Evolutionary conservation across 2,797 vertebrate species (phyloP).

Genomic region (Dicrostonyx torquatus): DNA sequence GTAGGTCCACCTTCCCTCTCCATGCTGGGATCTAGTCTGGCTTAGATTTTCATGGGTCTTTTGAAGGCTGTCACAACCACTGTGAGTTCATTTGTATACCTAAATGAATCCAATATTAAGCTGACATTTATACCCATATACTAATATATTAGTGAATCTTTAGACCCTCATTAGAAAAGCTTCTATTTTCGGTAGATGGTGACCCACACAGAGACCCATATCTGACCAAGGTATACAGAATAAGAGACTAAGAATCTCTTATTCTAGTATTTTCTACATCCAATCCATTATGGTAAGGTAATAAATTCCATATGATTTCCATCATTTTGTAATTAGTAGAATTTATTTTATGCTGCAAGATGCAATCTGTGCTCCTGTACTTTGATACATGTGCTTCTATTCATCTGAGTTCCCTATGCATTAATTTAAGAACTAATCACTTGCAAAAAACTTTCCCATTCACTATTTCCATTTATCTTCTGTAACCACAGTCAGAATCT

Average conservation of each 20-base stretch:
- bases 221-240: not conserved
- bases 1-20: not conserved
- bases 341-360: not conserved
- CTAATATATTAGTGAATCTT: not conserved
- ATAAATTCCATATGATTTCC: not conserved
- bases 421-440: slow-evolving; percentile 28
- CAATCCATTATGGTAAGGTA: not conserved
- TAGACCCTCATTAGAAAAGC: not conserved
- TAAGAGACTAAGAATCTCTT: not conserved
- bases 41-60: not conserved
- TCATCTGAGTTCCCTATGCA: not conserved
- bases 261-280: not conserved
- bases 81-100: not conserved
- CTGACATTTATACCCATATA: not conserved
- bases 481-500: not conserved
- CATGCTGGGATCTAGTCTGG: not conserved
- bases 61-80: not conserved
- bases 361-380: not conserved
- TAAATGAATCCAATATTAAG: not conserved
- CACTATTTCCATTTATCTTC: not conserved
- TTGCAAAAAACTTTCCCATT: not conserved
- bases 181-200: not conserved
- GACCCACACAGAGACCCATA: not conserved
- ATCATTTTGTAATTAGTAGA: slow-evolving; percentile 9
- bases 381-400: not conserved